These are phyloP conservation scores for Xiphias gladius DNA, from an alignment of 2,113 vertebrate species.

Conservation along the genomic window DNA sequence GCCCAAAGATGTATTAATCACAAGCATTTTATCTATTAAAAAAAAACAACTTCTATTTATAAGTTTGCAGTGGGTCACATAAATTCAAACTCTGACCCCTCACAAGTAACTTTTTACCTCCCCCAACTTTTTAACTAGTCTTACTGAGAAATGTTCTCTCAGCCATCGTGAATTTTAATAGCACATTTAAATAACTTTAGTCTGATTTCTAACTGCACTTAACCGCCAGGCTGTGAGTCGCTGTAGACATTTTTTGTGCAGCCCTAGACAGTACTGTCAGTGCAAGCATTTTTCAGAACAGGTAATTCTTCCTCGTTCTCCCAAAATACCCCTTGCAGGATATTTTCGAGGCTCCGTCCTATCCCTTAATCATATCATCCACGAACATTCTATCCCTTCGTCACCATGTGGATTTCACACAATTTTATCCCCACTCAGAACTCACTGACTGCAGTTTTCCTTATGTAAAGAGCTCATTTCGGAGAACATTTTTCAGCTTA, in stretches of 20 bases:
- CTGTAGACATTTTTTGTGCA: background rate
- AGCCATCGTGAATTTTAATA: slow-evolving; percentile 22
- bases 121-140: slow-evolving; percentile 6
- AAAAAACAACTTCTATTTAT: background rate
- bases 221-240: background rate
- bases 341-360: background rate
- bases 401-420: background rate
- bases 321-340: slow-evolving; percentile 9
- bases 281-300: background rate
- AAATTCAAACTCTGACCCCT: background rate
- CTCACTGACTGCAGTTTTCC: background rate
- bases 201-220: background rate
- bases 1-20: background rate
- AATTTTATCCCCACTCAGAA: background rate
- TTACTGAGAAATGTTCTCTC: background rate
- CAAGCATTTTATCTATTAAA: background rate
- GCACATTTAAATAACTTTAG: slow-evolving; percentile 1
- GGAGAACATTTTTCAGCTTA: background rate
- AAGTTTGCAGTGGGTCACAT: background rate
- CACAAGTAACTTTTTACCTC: slow-evolving; percentile 6
- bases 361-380: background rate
- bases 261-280: background rate
- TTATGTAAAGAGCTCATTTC: background rate
- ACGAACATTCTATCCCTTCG: background rate
- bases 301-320: background rate